A percentile compares a stretch with the other conserved stretches of the same genome.
phyloP scores from a whole-genome alignment of 2,888 invertebrate genomes.

The Electrophaes corylata region DNA sequence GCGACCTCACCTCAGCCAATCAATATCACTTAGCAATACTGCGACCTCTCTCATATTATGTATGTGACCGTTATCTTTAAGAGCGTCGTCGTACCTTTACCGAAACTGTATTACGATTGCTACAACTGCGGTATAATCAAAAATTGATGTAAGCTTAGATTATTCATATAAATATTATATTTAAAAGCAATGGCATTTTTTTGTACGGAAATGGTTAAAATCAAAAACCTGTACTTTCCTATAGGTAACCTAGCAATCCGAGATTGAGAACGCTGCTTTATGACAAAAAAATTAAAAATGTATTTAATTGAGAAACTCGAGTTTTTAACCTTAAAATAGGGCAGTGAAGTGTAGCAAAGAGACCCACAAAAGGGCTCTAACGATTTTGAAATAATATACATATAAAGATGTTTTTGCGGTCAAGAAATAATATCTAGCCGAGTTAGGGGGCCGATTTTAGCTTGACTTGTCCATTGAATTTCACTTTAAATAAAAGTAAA shows the following conservation, averaged over 20 bases:
- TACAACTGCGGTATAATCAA: conserved; percentile 40
- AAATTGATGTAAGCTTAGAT: conserved; percentile 39
- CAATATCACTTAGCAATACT: conserved; percentile 78
- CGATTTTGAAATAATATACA: neutral
- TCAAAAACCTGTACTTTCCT: no score
- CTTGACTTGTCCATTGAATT: no score
- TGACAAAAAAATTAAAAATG: no score
- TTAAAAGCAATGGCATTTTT: no score
- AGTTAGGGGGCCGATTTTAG: conserved; percentile 2
- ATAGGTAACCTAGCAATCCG: no score
- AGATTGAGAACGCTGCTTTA: no score
- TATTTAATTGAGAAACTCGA: no score
- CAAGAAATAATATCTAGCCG: neutral
- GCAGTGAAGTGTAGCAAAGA: no score
- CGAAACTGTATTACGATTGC: conserved; percentile 51
- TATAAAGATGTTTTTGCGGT: neutral
- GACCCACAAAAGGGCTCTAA: neutral
- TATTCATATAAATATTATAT: neutral
- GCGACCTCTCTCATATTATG: conserved; percentile 52
- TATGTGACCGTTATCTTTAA: conserved; percentile 65
- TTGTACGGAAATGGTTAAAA: no score
- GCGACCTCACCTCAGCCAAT: conserved; percentile 63
- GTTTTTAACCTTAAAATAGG: no score
- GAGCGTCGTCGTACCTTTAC: conserved; percentile 48
- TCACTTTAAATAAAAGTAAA: neutral